Conservation (phyloP, 2,113 vertebrate species). For the Collichthys lucidus region DNA sequence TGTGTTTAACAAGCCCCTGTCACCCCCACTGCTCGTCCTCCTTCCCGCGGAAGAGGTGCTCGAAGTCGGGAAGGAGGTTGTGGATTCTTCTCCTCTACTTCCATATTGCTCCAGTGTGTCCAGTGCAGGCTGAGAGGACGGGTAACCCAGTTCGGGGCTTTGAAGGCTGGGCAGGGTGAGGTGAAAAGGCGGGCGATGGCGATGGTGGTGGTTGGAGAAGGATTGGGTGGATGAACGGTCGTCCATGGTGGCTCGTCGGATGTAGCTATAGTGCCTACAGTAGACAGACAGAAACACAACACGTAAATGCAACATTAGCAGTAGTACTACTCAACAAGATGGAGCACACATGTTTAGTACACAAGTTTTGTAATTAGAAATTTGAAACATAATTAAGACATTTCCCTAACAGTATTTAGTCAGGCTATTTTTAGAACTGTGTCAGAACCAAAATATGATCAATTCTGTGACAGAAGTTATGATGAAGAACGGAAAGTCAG, state of each 20-base stretch:
- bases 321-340: not conserved
- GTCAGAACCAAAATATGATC: no score
- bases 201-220: constrained; percentile 67
- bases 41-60: not conserved
- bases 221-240: constrained; percentile 57
- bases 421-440: not conserved
- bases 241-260: constrained; percentile 63
- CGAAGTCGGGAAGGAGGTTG: constrained; percentile 25
- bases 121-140: constrained; percentile 40
- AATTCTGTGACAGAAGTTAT: no score
- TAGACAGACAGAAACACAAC: constrained; percentile 17
- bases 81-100: constrained; percentile 31
- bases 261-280: constrained; percentile 50
- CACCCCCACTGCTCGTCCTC: constrained; percentile 7
- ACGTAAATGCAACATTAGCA: not conserved
- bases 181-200: constrained; percentile 48
- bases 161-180: constrained; percentile 46
- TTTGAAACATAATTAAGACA: not conserved
- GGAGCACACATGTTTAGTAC: no score
- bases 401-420: not conserved
- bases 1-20: constrained; percentile 36
- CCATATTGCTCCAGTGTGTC: constrained; percentile 54
- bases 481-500: not conserved
- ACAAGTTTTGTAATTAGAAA: no score
- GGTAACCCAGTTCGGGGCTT: constrained; percentile 50